These are phyloP conservation scores for Bactericera cockerelli DNA, from an alignment of 1,140 invertebrate species.

Conservation along the genomic window DNA sequence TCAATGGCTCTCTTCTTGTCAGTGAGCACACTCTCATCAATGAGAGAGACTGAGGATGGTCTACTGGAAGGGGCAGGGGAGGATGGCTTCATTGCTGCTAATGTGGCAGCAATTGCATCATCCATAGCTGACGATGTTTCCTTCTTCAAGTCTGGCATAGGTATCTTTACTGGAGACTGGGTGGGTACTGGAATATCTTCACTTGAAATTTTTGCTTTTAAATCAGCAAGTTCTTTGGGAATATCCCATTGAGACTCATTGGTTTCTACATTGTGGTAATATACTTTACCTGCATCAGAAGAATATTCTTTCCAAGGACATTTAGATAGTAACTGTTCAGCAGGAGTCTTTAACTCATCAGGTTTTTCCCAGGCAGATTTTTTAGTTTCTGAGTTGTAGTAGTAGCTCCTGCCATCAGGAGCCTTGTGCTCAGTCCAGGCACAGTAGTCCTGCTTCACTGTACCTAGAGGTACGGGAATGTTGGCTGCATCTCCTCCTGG, in stretches of 20 bases:
- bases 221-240: slow-evolving; percentile 79
- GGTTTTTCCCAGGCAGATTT: slow-evolving; percentile 97
- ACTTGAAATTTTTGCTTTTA: slow-evolving; percentile 61
- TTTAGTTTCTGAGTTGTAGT: slow-evolving; percentile 85
- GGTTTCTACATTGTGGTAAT: slow-evolving; percentile 90
- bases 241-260: slow-evolving; percentile 93
- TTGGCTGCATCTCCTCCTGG: background rate
- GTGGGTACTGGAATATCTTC: slow-evolving; percentile 11
- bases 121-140: background rate
- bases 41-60: slow-evolving; percentile 31
- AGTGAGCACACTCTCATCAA: slow-evolving; percentile 44
- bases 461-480: slow-evolving; percentile 7
- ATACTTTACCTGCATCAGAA: slow-evolving; percentile 84
- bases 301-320: slow-evolving; percentile 99
- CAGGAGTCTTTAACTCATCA: slow-evolving; percentile 79
- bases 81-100: background rate
- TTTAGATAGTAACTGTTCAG: slow-evolving; percentile 70
- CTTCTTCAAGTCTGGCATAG: slow-evolving; percentile 1
- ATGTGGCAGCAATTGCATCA: slow-evolving; percentile 1
- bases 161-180: background rate
- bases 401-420: slow-evolving; percentile 89
- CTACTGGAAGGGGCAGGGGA: slow-evolving; percentile 16
- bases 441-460: slow-evolving; percentile 26
- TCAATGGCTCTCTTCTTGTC: slow-evolving; percentile 95
- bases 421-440: slow-evolving; percentile 92